phyloP scores from a whole-genome alignment of 2,113 vertebrate genomes.

The Rynchops niger region DNA sequence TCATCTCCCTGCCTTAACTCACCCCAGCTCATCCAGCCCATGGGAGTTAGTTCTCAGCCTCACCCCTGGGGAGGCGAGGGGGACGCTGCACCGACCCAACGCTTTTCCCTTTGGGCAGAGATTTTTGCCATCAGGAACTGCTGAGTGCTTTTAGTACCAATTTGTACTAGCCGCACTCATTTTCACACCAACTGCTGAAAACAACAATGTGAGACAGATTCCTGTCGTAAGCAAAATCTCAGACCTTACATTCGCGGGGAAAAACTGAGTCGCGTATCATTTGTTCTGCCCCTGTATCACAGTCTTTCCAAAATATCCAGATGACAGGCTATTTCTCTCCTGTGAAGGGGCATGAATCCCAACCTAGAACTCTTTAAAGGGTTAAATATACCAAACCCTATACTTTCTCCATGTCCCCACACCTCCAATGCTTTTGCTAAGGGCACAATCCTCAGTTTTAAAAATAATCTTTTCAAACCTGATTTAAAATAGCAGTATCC shows the following conservation, averaged over 20 bases:
- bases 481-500: not conserved
- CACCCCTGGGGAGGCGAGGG: fast-evolving
- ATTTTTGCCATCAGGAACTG: not conserved
- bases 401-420: not conserved
- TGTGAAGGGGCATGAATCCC: not conserved
- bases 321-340: not conserved
- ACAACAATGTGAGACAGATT: not conserved
- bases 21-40: not conserved
- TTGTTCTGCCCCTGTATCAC: not conserved
- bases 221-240: not conserved
- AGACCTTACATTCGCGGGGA: not conserved
- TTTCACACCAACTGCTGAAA: not conserved
- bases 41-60: not conserved
- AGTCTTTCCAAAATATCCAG: not conserved
- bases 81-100: fast-evolving
- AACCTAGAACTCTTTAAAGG: not conserved
- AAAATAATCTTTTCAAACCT: slow-evolving; percentile 8
- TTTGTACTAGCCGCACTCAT: not conserved
- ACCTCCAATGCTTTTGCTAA: not conserved
- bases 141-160: not conserved
- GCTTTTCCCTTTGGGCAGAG: not conserved
- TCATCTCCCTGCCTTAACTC: not conserved
- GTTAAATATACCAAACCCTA: not conserved
- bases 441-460: not conserved
- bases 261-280: fast-evolving